phyloP scores from a whole-genome alignment of 1,140 invertebrate genomes.

The Lordiphosa stackelbergi region DNA sequence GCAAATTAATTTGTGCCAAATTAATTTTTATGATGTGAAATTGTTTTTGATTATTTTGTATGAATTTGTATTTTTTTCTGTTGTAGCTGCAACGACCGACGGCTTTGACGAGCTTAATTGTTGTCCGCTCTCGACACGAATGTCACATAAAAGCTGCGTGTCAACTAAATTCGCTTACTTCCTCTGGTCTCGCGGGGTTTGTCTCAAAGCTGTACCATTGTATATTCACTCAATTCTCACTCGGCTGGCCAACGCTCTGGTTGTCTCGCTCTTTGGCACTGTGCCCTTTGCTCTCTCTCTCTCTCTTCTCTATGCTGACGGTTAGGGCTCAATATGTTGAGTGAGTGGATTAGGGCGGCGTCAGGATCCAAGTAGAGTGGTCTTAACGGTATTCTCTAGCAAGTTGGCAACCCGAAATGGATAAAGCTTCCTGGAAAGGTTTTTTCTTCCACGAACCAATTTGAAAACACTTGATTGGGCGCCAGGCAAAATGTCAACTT shows the following conservation, averaged over 20 bases:
- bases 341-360: conserved; percentile 57
- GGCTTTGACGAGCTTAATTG: conserved; percentile 29
- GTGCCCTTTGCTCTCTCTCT: conserved; percentile 27
- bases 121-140: conserved; percentile 61
- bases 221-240: conserved; percentile 1
- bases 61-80: conserved; percentile 10
- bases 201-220: conserved; percentile 35
- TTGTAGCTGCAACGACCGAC: conserved; percentile 37
- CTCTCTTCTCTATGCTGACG: conserved; percentile 11
- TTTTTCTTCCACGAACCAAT: conserved; percentile 65
- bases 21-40: conserved; percentile 39
- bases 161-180: conserved; percentile 49
- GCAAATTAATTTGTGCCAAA: conserved; percentile 70
- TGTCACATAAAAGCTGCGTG: conserved; percentile 68
- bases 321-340: conserved; percentile 22
- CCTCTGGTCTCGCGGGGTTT: conserved; percentile 22
- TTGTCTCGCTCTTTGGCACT: conserved; percentile 11
- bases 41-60: conserved; percentile 14
- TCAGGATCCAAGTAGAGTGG: conserved; percentile 39
- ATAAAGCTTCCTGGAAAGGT: conserved; percentile 59
- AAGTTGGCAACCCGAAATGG: conserved; percentile 9
- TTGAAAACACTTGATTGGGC: conserved; percentile 76
- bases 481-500: conserved; percentile 65
- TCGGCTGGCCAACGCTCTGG: neutral
- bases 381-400: conserved; percentile 14